These are phyloP conservation scores for Drosophila lacicola DNA, from an alignment of 2,888 invertebrate genomes.

Conservation along the genomic window DNA sequence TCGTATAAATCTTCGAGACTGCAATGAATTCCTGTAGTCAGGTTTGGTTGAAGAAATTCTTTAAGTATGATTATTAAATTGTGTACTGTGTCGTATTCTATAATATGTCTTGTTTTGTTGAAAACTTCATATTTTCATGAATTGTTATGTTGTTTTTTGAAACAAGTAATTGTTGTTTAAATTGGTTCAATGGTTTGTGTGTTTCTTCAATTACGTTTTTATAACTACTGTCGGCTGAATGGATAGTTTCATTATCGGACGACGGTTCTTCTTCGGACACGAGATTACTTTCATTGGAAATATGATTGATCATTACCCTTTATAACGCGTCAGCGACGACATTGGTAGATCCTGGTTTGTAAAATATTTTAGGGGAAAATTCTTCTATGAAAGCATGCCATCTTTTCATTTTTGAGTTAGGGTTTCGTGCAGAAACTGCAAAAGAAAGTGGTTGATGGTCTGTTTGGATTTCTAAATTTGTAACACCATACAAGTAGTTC, in stretches of 20 bases:
- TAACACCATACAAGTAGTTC: not conserved
- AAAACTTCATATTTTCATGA: too few species aligned
- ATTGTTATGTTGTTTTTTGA: not conserved
- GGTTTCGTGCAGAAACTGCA: not conserved
- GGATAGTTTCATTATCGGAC: not conserved
- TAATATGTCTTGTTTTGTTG: not conserved
- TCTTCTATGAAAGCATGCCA: not conserved
- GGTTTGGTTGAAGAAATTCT: not conserved
- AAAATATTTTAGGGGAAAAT: not conserved
- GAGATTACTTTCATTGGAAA: not conserved
- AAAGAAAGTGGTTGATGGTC: not conserved
- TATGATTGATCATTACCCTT: not conserved
- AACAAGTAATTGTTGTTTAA: not conserved
- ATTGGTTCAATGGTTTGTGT: not conserved
- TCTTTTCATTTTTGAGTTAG: not conserved
- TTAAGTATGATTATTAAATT: not conserved
- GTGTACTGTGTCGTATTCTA: not conserved
- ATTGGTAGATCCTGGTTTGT: not conserved
- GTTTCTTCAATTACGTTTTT: not conserved
- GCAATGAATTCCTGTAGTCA: not conserved
- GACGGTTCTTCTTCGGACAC: not conserved
- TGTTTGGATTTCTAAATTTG: not conserved
- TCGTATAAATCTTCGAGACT: not conserved
- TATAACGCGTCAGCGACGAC: not conserved
- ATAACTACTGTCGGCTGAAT: not conserved